Conservation (phyloP, 2,888 invertebrate genomes). For the Cremastobaeus sp. region DNA sequence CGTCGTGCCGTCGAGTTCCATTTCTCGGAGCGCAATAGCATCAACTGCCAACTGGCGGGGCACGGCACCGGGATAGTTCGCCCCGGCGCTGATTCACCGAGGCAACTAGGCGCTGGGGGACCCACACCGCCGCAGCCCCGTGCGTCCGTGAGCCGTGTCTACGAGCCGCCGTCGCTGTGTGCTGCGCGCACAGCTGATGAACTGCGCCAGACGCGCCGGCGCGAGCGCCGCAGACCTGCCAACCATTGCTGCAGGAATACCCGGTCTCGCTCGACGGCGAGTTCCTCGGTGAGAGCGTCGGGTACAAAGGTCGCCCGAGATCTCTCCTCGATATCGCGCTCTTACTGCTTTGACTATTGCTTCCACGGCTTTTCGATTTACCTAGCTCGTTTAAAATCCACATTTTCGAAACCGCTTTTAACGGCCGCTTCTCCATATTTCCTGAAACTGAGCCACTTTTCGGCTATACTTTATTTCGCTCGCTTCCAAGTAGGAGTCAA, state of each 20-base stretch:
- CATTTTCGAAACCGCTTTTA: too few species aligned
- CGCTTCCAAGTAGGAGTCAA: too few species aligned
- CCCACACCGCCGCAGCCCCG: slow-evolving; percentile 8
- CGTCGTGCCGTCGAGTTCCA: slow-evolving; percentile 72
- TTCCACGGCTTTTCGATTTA: background rate
- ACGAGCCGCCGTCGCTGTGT: background rate
- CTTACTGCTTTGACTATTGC: slow-evolving; percentile 19
- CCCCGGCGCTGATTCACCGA: slow-evolving; percentile 53
- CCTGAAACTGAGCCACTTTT: too few species aligned
- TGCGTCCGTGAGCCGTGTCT: background rate
- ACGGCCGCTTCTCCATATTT: too few species aligned
- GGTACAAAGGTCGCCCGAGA: slow-evolving; percentile 54
- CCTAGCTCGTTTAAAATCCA: too few species aligned
- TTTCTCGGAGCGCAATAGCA: slow-evolving; percentile 74
- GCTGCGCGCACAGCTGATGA: slow-evolving; percentile 35
- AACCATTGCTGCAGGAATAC: slow-evolving; percentile 19
- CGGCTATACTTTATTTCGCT: too few species aligned
- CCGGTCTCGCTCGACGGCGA: too few species aligned
- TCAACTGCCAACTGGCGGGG: slow-evolving; percentile 64
- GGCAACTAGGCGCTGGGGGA: slow-evolving; percentile 65
- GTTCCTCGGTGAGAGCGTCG: slow-evolving; percentile 50
- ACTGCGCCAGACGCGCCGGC: slow-evolving; percentile 11
- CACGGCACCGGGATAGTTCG: slow-evolving; percentile 65
- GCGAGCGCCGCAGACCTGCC: slow-evolving; percentile 28
- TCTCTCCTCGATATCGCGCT: slow-evolving; percentile 25